phyloP scores from a whole-genome alignment of 2,888 invertebrate genomes.

The Galerucella nymphaeae region DNA sequence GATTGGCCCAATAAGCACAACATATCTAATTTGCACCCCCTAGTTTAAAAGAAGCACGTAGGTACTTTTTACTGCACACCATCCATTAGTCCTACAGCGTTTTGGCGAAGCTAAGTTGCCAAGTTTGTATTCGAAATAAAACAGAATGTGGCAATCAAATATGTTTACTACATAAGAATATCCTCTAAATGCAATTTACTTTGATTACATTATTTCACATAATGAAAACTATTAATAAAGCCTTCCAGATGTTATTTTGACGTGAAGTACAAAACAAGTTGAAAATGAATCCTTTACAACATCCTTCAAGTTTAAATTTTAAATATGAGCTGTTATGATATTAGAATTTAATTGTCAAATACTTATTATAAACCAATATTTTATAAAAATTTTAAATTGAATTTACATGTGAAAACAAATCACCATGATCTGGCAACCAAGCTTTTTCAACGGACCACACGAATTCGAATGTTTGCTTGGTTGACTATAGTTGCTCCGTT shows the following conservation, averaged over 20 bases:
- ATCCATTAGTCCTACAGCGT: constrained; percentile 3
- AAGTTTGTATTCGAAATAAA: not conserved
- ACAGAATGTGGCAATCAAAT: not conserved
- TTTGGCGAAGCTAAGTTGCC: constrained; percentile 10
- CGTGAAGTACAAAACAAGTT: no score
- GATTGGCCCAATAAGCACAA: constrained; percentile 29
- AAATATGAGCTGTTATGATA: not conserved
- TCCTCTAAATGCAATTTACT: not conserved
- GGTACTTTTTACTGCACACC: constrained; percentile 11
- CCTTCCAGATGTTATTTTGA: not conserved
- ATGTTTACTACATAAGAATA: not conserved
- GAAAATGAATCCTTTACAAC: no score
- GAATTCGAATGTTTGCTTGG: constrained; percentile 9
- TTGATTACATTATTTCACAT: not conserved
- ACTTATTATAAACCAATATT: not conserved
- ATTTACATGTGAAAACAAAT: not conserved
- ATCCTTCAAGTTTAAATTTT: not conserved
- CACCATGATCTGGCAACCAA: constrained; percentile 11
- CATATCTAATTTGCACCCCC: constrained; percentile 21
- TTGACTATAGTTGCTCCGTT: not conserved
- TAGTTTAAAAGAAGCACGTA: constrained; percentile 17
- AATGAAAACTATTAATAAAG: not conserved
- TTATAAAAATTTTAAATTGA: not conserved
- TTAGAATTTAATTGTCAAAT: not conserved
- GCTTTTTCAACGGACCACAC: constrained; percentile 13